Evolutionary conservation across 1,140 invertebrate species (phyloP).

Genomic region (Epicauta chinensis): DNA sequence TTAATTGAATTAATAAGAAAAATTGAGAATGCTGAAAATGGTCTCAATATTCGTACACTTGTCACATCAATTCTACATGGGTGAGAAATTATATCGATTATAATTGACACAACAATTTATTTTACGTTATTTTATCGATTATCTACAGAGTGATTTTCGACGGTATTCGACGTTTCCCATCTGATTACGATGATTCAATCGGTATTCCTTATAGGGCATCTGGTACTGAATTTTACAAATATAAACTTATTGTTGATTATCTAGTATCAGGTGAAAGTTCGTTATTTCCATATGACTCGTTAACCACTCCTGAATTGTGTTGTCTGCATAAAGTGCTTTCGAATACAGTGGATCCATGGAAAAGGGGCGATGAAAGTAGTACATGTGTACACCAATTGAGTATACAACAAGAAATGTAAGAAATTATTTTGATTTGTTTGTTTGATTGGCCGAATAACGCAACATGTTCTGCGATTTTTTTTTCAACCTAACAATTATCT

Average conservation of each 20-base stretch:
- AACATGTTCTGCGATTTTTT: too few relatives aligned
- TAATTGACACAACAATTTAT: too few relatives aligned
- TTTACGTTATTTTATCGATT: too few relatives aligned
- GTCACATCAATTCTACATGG: constrained; percentile 49
- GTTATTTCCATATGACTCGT: constrained; percentile 42
- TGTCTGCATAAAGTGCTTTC: constrained; percentile 54
- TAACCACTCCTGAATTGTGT: constrained; percentile 50
- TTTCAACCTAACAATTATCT: too few relatives aligned
- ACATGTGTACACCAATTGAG: background rate
- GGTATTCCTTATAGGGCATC: constrained; percentile 52
- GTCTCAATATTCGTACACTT: constrained; percentile 46
- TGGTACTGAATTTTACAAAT: constrained; percentile 53
- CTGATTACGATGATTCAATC: constrained; percentile 43
- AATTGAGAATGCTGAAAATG: constrained; percentile 43
- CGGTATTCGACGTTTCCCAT: constrained; percentile 50
- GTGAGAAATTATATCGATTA: constrained; percentile 38
- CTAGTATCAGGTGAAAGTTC: constrained; percentile 50
- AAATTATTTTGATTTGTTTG: background rate
- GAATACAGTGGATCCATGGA: constrained; percentile 48
- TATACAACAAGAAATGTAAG: constrained; percentile 1
- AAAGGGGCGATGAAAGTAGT: constrained; percentile 46
- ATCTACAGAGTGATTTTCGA: constrained; percentile 53
- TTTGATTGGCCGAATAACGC: too few relatives aligned
- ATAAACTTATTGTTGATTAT: constrained; percentile 52
- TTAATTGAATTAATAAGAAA: constrained; percentile 50